These are phyloP conservation scores for Nycticorax nycticorax DNA, from an alignment of 2,113 vertebrate genomes.

Conservation along the genomic window DNA sequence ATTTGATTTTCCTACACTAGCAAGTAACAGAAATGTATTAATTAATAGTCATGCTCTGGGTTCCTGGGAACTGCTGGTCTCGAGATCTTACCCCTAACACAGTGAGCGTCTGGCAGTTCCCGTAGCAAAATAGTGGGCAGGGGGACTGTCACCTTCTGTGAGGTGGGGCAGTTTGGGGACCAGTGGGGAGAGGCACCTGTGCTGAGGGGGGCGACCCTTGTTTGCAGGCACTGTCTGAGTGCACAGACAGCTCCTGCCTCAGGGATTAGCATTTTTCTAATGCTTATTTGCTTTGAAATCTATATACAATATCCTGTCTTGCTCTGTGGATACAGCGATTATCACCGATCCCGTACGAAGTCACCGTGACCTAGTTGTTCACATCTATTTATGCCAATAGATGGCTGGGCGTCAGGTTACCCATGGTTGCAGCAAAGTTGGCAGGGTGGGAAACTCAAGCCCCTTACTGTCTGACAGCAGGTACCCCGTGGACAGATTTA, in stretches of 20 bases:
- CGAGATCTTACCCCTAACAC: rapidly evolving
- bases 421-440: neutral
- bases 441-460: neutral
- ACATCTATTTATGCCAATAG: slow-evolving; percentile 27
- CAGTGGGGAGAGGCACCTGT: neutral
- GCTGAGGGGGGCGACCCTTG: neutral
- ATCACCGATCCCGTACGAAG: neutral
- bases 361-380: neutral
- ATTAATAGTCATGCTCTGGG: neutral
- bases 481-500: slow-evolving; percentile 35
- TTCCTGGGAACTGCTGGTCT: neutral
- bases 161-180: neutral
- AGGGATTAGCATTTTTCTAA: neutral
- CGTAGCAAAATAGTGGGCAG: neutral
- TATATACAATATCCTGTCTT: slow-evolving; percentile 34
- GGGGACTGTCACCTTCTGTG: neutral
- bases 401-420: neutral
- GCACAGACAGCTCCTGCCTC: neutral
- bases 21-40: neutral
- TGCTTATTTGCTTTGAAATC: slow-evolving; percentile 36
- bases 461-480: slow-evolving; percentile 34
- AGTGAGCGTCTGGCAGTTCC: rapidly evolving
- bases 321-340: neutral
- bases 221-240: neutral
- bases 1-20: neutral